Base-by-base conservation (phyloP, 2,888 invertebrate species). In the Scelioninae gen. 1 region DNA sequence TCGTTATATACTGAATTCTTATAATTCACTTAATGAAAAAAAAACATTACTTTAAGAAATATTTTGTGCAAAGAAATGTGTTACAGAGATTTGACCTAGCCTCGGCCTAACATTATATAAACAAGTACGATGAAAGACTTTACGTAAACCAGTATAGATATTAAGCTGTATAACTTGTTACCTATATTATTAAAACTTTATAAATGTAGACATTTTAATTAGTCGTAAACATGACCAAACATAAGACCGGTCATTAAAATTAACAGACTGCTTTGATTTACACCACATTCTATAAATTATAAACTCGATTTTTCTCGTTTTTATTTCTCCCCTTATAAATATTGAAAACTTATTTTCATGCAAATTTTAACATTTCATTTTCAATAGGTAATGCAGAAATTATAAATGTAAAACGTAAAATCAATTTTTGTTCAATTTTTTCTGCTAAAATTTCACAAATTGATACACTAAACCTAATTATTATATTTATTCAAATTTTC, bases 41-140 rank as follows among this genome's bases (percentile, higher is more conserved):
- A n/a, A n/a, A n/a, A n/a, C n/a, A n/a, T n/a, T n/a, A n/a, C n/a
- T n/a, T n/a, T n/a, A n/a, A n/a, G n/a, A n/a, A n/a, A n/a, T 23
- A 1, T 1, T 23, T 2, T 23, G 23, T 4, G 4, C 23, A 23
- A 23, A 23, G 23, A 23, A 23, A 23, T 23, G 23, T 23, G 23
- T 23, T 23, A 23, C 23, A 4, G 23, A 23, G 23, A 23, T 23
- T 23, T 23, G 23, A 23, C 23, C 23, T 23, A 23, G 23, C 23
- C 23, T 23, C 23, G 23, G 23, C 71, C 29, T n/a, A 62, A 55
- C 47, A 56, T 78, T 78, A 78, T 71, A 58, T 72, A 72, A 78
- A 77, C 76, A 76, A 65, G 60, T 60, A 43, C 51, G 60, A 72
- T 66, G 72, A 66, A 72, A 79, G 66, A 49, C 71, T 79, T 79